Evolutionary conservation across 2,113 vertebrate genomes (phyloP).

Genomic region (Rissa tridactyla): DNA sequence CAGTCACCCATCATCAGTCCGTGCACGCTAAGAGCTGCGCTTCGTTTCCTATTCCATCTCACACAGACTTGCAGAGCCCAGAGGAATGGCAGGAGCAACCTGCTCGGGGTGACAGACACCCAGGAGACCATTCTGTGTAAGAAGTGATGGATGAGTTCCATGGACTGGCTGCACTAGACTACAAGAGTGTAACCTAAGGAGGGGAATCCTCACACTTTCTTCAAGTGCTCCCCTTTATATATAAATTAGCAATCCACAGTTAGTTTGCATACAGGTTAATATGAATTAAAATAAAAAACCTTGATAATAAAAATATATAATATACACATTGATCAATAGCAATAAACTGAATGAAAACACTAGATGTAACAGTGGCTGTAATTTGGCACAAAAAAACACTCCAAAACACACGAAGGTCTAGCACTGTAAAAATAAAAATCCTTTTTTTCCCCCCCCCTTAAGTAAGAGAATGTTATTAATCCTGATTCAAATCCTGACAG

Average conservation of each 20-base stretch:
- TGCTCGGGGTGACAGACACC: neutral
- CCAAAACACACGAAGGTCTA: neutral
- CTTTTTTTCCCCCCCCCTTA: neutral
- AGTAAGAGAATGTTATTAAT: neutral
- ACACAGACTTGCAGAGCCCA: neutral
- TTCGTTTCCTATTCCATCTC: neutral
- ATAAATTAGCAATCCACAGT: conserved; percentile 48
- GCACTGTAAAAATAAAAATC: conserved; percentile 45
- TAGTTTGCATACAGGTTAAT: conserved; percentile 46
- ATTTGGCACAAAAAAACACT: conserved; percentile 63
- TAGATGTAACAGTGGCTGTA: conserved; percentile 32
- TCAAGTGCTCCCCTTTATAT: conserved; percentile 30
- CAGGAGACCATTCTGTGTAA: neutral
- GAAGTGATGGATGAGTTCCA: neutral
- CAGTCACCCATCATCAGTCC: rapidly evolving
- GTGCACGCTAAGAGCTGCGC: neutral
- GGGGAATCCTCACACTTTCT: conserved; percentile 35
- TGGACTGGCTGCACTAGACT: neutral
- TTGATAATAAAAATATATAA: conserved; percentile 62
- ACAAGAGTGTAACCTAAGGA: conserved; percentile 16
- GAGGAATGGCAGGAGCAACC: neutral
- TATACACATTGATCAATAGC: conserved; percentile 25
- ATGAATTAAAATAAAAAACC: conserved; percentile 59
- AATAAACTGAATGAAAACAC: conserved; percentile 49
- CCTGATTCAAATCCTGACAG: conserved; percentile 23